Evolutionary conservation across 2,797 vertebrate genomes (phyloP).

Genomic region (Enteromius argenteus): DNA sequence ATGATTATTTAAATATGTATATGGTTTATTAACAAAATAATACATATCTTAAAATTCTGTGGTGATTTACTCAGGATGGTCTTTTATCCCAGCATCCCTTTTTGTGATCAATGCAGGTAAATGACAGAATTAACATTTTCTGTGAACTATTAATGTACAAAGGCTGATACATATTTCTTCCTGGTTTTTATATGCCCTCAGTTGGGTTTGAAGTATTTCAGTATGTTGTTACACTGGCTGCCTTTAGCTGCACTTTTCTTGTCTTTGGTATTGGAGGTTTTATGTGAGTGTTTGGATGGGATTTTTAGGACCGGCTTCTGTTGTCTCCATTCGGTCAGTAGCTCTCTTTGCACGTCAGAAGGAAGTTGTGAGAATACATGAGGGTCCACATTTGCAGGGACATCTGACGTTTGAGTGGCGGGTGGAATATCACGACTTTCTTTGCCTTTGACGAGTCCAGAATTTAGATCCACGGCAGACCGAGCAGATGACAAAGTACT

Average conservation of each 20-base stretch:
- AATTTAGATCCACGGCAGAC: neutral
- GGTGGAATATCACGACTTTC: neutral
- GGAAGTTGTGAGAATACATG: constrained; percentile 84
- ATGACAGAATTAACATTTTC: neutral
- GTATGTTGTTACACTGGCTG: constrained; percentile 75
- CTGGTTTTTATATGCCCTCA: constrained; percentile 34
- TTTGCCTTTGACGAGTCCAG: neutral
- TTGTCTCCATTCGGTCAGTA: constrained; percentile 85
- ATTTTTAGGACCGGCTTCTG: constrained; percentile 68
- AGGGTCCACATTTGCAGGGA: constrained; percentile 83
- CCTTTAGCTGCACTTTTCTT: constrained; percentile 63
- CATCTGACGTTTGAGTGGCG: constrained; percentile 15
- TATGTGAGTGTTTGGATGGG: constrained; percentile 62
- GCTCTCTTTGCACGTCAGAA: constrained; percentile 81
- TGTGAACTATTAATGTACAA: neutral
- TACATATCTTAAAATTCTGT: neutral
- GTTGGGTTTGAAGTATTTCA: constrained; percentile 84
- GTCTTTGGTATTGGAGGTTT: constrained; percentile 61
- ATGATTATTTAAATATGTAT: neutral
- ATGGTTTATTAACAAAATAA: constrained; percentile 12
- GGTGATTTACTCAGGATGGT: neutral
- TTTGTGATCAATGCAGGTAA: neutral
- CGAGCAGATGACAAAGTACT: neutral
- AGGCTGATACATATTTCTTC: neutral
- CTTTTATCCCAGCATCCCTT: neutral